Conservation (phyloP, 1,140 invertebrate species). For the Ceratosolen solmsi region DNA sequence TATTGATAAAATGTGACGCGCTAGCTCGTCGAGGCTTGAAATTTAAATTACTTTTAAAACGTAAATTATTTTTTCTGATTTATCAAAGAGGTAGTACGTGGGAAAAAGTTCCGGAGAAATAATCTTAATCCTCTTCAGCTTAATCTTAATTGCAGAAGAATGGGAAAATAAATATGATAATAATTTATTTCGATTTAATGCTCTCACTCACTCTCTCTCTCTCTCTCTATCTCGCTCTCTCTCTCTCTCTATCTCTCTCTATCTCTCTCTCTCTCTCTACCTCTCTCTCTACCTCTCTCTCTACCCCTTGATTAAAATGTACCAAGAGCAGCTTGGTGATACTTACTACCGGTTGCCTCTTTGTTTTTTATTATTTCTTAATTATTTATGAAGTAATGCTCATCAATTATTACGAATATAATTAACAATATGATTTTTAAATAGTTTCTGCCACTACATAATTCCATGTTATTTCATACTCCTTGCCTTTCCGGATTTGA, state of each 20-base stretch:
- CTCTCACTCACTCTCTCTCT: too few species aligned
- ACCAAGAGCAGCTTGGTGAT: neutral
- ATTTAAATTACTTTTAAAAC: slow-evolving; percentile 4
- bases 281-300: too few species aligned
- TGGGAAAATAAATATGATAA: neutral
- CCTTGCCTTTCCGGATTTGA: too few species aligned
- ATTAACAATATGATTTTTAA: too few species aligned
- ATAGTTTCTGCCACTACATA: too few species aligned
- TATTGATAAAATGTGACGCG: slow-evolving; percentile 33
- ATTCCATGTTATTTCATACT: too few species aligned
- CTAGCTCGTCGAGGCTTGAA: neutral
- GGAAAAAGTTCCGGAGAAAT: neutral
- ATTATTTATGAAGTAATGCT: too few species aligned
- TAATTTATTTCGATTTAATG: neutral
- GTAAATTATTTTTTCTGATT: neutral
- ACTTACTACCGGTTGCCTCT: neutral
- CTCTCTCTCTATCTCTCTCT: too few species aligned
- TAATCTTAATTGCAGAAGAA: neutral
- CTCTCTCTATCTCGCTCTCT: too few species aligned
- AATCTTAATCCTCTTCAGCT: neutral
- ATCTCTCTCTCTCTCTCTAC: too few species aligned
- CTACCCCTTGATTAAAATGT: neutral
- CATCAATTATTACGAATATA: too few species aligned
- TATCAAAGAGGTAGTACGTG: neutral
- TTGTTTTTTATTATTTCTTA: too few species aligned